Evolutionary conservation across 2,888 invertebrate genomes (phyloP).

Genomic region (Arge pagana): DNA sequence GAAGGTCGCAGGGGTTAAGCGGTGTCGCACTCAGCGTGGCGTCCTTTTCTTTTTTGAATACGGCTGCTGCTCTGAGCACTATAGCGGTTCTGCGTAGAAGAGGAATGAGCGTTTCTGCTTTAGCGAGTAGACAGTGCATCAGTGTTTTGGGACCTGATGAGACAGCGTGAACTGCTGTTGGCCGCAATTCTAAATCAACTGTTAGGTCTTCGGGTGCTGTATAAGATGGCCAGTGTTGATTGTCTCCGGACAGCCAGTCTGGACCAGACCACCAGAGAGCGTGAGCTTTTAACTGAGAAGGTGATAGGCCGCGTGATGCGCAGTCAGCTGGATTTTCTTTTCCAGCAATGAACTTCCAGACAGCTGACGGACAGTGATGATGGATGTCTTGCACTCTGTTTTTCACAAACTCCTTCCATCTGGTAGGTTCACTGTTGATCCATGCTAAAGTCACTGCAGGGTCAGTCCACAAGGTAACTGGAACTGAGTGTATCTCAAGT

Average conservation of each 20-base stretch:
- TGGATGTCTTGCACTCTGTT: slow-evolving; percentile 29
- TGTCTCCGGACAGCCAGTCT: slow-evolving; percentile 13
- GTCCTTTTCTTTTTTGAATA: background rate
- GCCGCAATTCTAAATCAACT: background rate
- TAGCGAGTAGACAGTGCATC: slow-evolving; percentile 9
- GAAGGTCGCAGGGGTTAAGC: background rate
- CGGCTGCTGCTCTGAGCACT: slow-evolving; percentile 1
- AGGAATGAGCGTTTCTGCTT: too few species aligned
- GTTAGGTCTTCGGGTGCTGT: background rate
- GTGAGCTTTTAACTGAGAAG: slow-evolving; percentile 15
- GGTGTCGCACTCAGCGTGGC: background rate
- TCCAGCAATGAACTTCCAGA: slow-evolving; percentile 29
- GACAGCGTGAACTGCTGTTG: background rate
- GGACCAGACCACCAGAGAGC: slow-evolving; percentile 26
- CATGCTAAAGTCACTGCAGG: slow-evolving; percentile 3
- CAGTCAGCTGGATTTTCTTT: slow-evolving; percentile 30
- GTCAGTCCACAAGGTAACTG: slow-evolving; percentile 5
- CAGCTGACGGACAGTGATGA: slow-evolving; percentile 10
- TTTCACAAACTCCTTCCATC: slow-evolving; percentile 30
- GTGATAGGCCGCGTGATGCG: slow-evolving; percentile 26
- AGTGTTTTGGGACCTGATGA: slow-evolving; percentile 3
- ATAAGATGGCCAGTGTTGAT: slow-evolving; percentile 5
- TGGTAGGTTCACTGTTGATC: slow-evolving; percentile 12
- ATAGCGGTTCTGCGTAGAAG: slow-evolving; percentile 19
- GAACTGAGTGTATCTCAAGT: background rate